A percentile compares a stretch with the other conserved stretches of the same genome.
Conservation (phyloP, 2,888 invertebrate species). For the Maniola hyperantus region DNA sequence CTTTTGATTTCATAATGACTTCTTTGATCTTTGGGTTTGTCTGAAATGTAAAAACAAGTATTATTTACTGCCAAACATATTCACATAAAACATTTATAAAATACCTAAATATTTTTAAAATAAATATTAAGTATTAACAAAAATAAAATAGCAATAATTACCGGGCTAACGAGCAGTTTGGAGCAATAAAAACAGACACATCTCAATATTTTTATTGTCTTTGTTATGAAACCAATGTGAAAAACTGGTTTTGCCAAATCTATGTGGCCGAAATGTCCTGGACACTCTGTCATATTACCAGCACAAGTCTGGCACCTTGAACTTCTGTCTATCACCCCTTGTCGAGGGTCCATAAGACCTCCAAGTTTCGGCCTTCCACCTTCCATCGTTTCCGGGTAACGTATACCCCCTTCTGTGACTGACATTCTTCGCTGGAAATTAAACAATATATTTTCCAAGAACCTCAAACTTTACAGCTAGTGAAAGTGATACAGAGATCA, state of each 20-base stretch:
- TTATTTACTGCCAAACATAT: neutral
- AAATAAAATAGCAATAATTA: constrained; percentile 77
- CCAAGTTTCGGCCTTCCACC: constrained; percentile 98
- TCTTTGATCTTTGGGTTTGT: constrained; percentile 96
- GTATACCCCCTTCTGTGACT: constrained; percentile 98
- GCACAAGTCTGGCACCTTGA: constrained; percentile 98
- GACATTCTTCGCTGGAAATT: constrained; percentile 95
- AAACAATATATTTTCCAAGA: neutral
- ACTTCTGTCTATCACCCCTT: constrained; percentile 97
- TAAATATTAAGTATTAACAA: too few species aligned
- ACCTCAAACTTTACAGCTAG: neutral
- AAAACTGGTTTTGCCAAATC: constrained; percentile 99
- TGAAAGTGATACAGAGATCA: neutral
- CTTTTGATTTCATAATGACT: constrained; percentile 97
- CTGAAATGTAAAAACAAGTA: constrained; percentile 68
- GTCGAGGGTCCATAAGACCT: constrained; percentile 99
- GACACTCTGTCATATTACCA: constrained; percentile 99
- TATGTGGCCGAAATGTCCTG: constrained; percentile 99
- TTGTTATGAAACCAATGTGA: constrained; percentile 98
- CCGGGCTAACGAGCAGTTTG: constrained; percentile 96
- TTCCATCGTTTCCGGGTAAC: constrained; percentile 98
- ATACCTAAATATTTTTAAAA: too few species aligned
- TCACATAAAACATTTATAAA: neutral
- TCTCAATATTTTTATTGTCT: constrained; percentile 97
- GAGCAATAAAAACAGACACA: constrained; percentile 99